A percentile compares a stretch with the other conserved stretches of the same genome.
Conservation (phyloP, 2,113 vertebrate genomes). For the Callaeas wilsoni region DNA sequence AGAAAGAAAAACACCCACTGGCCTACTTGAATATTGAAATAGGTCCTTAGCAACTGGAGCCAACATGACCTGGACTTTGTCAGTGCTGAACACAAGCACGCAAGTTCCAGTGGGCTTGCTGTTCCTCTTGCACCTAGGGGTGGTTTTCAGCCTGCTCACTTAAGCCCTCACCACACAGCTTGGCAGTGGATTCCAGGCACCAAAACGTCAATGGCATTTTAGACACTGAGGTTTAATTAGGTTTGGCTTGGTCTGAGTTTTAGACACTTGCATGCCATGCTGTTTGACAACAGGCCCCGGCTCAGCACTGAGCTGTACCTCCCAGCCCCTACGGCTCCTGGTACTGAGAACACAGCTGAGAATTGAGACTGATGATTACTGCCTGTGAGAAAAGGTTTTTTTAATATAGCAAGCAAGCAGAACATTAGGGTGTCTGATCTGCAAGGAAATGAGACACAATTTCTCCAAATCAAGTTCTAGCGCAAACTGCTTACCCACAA, state of each 20-base stretch:
- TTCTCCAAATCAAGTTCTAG: neutral
- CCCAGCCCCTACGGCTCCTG: fast-evolving
- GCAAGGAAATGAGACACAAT: neutral
- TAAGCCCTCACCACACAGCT: neutral
- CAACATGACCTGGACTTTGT: neutral
- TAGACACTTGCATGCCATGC: neutral
- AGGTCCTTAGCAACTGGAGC: neutral
- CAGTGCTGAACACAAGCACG: neutral
- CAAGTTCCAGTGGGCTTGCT: neutral
- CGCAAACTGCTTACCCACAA: neutral
- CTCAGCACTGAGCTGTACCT: neutral
- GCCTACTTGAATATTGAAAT: neutral
- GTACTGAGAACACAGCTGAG: neutral
- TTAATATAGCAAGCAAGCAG: neutral
- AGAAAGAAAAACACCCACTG: neutral
- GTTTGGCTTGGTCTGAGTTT: neutral
- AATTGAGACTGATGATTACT: neutral
- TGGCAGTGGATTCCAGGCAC: neutral
- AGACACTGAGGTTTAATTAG: neutral
- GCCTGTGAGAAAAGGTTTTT: neutral
- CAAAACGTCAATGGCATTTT: neutral
- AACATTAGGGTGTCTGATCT: neutral
- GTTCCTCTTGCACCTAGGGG: neutral
- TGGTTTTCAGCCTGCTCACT: neutral
- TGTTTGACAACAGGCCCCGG: neutral